A percentile compares a stretch with the other conserved stretches of the same genome.
Evolutionary conservation across 2,888 invertebrate genomes (phyloP).

Genomic region (Hyppa rectilinea): DNA sequence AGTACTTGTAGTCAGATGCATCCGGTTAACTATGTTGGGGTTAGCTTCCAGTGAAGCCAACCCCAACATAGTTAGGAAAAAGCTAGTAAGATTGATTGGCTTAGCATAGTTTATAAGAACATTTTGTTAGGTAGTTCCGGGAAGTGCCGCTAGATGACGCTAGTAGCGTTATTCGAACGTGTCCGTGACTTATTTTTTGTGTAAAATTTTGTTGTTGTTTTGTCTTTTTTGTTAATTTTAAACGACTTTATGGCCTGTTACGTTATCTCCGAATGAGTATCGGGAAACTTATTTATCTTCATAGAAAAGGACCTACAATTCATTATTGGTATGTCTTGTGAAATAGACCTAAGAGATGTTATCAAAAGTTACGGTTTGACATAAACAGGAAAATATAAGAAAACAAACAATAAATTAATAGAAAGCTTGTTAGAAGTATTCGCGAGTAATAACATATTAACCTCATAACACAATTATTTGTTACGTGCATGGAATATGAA

Average conservation of each 20-base stretch:
- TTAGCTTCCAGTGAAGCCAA: too few relatives aligned
- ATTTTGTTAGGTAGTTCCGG: conserved; percentile 2
- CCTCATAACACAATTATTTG: conserved; percentile 28
- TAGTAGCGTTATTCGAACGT: background rate
- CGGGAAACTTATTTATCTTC: background rate
- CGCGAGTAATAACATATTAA: conserved; percentile 10
- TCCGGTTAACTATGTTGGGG: background rate
- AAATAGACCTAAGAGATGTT: background rate
- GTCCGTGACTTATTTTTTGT: background rate
- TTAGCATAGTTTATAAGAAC: background rate
- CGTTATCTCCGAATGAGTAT: background rate
- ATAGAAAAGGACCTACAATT: background rate
- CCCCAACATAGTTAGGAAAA: background rate
- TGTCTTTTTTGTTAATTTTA: background rate
- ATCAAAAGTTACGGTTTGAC: background rate
- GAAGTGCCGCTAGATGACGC: conserved; percentile 36
- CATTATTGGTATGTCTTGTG: background rate
- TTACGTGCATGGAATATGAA: conserved; percentile 19
- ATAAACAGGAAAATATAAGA: background rate
- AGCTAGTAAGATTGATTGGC: background rate
- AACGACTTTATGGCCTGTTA: background rate
- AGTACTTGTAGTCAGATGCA: background rate
- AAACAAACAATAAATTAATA: conserved; percentile 16
- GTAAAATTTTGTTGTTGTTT: background rate
- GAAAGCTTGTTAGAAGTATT: conserved; percentile 15